Conservation (phyloP, 2,888 invertebrate genomes). For the Biston stratarius region DNA sequence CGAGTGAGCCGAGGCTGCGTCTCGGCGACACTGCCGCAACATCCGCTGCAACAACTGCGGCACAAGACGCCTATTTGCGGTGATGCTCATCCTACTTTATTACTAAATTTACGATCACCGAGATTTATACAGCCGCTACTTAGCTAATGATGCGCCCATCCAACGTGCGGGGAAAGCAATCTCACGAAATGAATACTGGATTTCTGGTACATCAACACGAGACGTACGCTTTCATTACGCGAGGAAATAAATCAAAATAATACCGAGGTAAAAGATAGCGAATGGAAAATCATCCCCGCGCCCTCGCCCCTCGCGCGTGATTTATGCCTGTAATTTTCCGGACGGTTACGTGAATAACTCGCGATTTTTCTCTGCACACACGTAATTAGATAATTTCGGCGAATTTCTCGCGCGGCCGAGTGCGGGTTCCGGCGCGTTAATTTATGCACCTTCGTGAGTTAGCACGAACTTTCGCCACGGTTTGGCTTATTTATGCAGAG, state of each 20-base stretch:
- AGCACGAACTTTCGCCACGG: slow-evolving; percentile 25
- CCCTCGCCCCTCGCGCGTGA: slow-evolving; percentile 67
- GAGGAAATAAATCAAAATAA: slow-evolving; percentile 84
- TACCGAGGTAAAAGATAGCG: slow-evolving; percentile 83
- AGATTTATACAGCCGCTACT: slow-evolving; percentile 61
- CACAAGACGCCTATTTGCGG: slow-evolving; percentile 77
- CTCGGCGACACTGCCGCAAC: slow-evolving; percentile 60
- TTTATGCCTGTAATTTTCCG: slow-evolving; percentile 84
- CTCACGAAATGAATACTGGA: slow-evolving; percentile 70
- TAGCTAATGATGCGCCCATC: slow-evolving; percentile 62
- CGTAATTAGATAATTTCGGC: slow-evolving; percentile 84
- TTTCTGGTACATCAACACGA: slow-evolving; percentile 76
- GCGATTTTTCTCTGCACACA: slow-evolving; percentile 83
- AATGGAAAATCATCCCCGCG: slow-evolving; percentile 82
- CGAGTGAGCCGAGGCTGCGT: background rate
- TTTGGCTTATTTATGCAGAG: slow-evolving; percentile 23
- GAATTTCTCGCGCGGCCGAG: slow-evolving; percentile 63
- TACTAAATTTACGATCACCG: slow-evolving; percentile 65
- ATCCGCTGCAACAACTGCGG: slow-evolving; percentile 65
- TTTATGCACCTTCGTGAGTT: slow-evolving; percentile 51
- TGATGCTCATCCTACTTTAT: slow-evolving; percentile 68
- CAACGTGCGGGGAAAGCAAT: slow-evolving; percentile 58
- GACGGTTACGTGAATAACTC: slow-evolving; percentile 83
- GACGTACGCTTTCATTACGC: slow-evolving; percentile 84
- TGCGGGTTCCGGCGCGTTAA: slow-evolving; percentile 42